Percentiles rank a stretch among this genome's conserved stretches.
phyloP scores from a whole-genome alignment of 2,113 vertebrate genomes.

The Mirza zaza region DNA sequence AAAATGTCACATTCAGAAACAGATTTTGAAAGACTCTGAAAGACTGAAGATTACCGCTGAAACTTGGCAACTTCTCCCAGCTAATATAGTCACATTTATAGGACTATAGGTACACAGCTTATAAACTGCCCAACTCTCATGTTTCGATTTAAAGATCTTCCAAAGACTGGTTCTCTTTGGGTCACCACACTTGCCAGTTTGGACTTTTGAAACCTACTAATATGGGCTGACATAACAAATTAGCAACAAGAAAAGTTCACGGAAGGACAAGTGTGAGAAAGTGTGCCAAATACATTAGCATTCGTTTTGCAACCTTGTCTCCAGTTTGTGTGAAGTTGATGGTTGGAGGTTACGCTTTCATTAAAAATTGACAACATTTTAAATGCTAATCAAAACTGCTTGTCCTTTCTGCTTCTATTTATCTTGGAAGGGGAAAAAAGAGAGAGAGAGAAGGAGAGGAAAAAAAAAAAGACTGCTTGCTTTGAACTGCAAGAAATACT shows the following conservation, averaged over 20 bases:
- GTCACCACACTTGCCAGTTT: conserved; percentile 77
- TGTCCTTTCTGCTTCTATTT: conserved; percentile 85
- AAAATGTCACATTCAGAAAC: conserved; percentile 65
- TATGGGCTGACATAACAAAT: conserved; percentile 85
- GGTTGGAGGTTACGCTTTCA: conserved; percentile 86
- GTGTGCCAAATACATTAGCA: conserved; percentile 83
- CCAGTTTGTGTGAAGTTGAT: conserved; percentile 83
- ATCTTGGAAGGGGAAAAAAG: conserved; percentile 66
- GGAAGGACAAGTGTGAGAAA: conserved; percentile 81
- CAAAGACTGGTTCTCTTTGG: conserved; percentile 71
- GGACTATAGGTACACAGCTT: conserved; percentile 45
- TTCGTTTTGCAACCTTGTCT: conserved; percentile 81
- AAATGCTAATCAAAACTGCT: conserved; percentile 87
- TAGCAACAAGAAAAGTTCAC: conserved; percentile 85
- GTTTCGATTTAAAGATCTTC: conserved; percentile 74
- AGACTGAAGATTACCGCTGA: conserved; percentile 8
- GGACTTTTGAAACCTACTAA: conserved; percentile 80
- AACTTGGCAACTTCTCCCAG: conserved; percentile 43
- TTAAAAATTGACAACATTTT: conserved; percentile 88
- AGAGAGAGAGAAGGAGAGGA: background rate
- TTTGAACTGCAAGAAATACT: conserved; percentile 82
- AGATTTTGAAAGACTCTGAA: conserved; percentile 35
- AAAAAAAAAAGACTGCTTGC: conserved; percentile 60
- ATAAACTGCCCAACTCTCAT: conserved; percentile 46
- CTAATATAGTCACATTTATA: background rate